These are phyloP conservation scores for Percopsis transmontana DNA, from an alignment of 2,113 vertebrate species.

Conservation along the genomic window DNA sequence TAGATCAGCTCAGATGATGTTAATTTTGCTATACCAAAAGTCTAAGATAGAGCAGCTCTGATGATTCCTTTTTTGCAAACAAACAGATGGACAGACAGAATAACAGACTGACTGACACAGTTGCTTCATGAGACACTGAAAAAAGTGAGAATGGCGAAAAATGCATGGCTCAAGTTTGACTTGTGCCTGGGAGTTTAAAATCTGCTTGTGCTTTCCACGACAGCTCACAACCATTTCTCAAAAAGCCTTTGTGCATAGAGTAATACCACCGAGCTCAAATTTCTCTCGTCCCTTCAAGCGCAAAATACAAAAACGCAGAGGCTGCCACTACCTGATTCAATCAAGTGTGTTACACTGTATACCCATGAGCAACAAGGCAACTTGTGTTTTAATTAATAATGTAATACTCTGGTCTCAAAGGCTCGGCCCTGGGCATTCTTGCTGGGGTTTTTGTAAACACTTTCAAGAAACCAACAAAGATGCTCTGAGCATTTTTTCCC, in stretches of 20 bases:
- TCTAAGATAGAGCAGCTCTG: conserved; percentile 81
- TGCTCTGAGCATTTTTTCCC: conserved; percentile 68
- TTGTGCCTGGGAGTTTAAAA: conserved; percentile 43
- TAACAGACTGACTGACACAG: no score
- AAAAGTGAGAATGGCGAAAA: conserved; percentile 3
- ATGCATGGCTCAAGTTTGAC: conserved; percentile 21
- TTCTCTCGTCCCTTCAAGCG: conserved; percentile 88
- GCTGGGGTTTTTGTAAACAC: conserved; percentile 88
- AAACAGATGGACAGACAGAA: no score
- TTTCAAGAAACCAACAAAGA: conserved; percentile 84
- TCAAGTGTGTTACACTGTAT: conserved; percentile 95
- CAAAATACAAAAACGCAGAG: conserved; percentile 88
- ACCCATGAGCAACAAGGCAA: conserved; percentile 93
- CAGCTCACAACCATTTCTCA: conserved; percentile 73
- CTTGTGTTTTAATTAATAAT: conserved; percentile 99
- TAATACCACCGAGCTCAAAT: conserved; percentile 86
- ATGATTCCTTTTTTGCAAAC: conserved; percentile 98
- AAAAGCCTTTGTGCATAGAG: conserved; percentile 80
- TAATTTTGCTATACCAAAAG: no score
- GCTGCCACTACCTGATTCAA: conserved; percentile 95
- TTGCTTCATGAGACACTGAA: no score
- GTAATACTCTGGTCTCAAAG: conserved; percentile 86
- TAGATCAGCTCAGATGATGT: no score
- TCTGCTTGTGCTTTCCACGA: conserved; percentile 60
- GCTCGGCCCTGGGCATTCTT: conserved; percentile 84